Conservation (phyloP, 2,888 invertebrate genomes). For the Pristionchus entomophagus region DNA sequence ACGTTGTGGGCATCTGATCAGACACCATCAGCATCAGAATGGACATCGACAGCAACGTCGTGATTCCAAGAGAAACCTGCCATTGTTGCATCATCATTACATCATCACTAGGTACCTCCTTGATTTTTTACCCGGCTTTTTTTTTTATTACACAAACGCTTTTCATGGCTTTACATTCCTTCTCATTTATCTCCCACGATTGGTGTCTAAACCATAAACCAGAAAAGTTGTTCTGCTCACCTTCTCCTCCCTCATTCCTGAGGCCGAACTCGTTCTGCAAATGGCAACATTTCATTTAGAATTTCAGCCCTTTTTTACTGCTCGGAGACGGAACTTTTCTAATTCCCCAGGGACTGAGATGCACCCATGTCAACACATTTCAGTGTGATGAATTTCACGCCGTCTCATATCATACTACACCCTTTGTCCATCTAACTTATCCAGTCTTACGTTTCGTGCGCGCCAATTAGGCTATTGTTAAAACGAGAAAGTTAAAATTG, state of each 20-base stretch:
- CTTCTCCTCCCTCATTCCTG: slow-evolving; percentile 77
- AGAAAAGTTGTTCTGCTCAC: slow-evolving; percentile 70
- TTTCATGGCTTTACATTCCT: too few species aligned
- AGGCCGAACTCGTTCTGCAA: slow-evolving; percentile 76
- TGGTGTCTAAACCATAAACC: too few species aligned
- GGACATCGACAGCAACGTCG: slow-evolving; percentile 78
- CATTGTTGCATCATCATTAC: not conserved
- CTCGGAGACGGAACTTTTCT: not conserved
- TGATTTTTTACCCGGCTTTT: too few species aligned
- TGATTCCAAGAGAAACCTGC: slow-evolving; percentile 72
- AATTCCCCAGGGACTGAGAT: not conserved
- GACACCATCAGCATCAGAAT: slow-evolving; percentile 78
- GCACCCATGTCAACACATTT: not conserved
- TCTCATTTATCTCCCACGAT: too few species aligned
- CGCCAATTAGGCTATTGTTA: too few species aligned
- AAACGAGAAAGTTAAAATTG: too few species aligned
- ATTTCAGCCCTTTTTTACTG: slow-evolving; percentile 13
- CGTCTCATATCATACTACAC: too few species aligned
- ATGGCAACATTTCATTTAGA: not conserved
- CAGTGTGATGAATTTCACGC: not conserved
- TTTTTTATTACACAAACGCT: too few species aligned
- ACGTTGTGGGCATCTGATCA: slow-evolving; percentile 79
- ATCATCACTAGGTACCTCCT: not conserved
- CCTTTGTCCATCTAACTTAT: too few species aligned
- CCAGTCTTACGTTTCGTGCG: too few species aligned